These are phyloP conservation scores for Otolemur garnettii DNA, from an alignment of 2,113 vertebrate genomes.

Conservation along the genomic window DNA sequence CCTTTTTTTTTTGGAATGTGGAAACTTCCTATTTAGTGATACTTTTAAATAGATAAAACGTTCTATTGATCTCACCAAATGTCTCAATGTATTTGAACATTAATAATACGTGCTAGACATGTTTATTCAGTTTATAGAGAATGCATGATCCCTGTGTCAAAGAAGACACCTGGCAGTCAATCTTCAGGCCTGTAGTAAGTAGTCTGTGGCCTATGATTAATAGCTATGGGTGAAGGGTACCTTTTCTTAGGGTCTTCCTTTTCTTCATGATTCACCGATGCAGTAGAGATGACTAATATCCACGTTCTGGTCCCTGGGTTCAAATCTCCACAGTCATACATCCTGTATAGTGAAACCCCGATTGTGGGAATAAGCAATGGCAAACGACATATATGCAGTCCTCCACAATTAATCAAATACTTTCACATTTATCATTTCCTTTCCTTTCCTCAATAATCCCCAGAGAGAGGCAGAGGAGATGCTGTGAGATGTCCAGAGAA, in stretches of 20 bases:
- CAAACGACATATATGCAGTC: neutral
- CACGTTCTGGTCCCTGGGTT: neutral
- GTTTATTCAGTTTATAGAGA: neutral
- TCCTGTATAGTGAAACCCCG: neutral
- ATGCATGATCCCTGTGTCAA: neutral
- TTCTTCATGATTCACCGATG: neutral
- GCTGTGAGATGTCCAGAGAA: neutral
- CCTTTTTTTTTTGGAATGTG: neutral
- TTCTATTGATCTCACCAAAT: neutral
- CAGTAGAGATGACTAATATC: neutral
- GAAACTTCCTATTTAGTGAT: neutral
- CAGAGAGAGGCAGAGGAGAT: neutral
- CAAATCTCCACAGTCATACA: neutral
- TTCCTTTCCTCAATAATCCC: neutral
- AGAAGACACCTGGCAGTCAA: neutral
- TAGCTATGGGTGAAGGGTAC: neutral
- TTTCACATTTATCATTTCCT: neutral
- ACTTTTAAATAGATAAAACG: neutral
- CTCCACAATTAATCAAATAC: neutral
- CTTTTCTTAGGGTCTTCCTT: neutral
- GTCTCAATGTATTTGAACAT: neutral
- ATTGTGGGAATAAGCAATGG: neutral
- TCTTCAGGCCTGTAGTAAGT: fast-evolving
- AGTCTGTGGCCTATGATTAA: neutral
- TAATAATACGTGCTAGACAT: neutral